Conservation (phyloP, 2,888 invertebrate species). For the Syrista parreyssii region DNA sequence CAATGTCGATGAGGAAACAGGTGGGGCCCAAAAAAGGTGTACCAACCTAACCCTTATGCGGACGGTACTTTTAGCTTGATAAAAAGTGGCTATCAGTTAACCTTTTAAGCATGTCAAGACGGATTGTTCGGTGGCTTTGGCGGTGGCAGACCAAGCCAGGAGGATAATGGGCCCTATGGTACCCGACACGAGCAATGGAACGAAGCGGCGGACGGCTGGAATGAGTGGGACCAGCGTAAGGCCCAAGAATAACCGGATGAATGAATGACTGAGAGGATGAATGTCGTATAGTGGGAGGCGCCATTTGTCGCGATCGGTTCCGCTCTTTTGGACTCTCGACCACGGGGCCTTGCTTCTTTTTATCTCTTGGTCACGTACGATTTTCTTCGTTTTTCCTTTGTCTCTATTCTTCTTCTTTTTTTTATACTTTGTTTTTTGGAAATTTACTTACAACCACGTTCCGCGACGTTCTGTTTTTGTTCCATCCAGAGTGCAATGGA, state of each 20-base stretch:
- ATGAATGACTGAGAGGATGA: slow-evolving; percentile 15
- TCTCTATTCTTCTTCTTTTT: not conserved
- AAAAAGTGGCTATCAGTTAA: slow-evolving; percentile 55
- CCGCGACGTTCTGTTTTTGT: not conserved
- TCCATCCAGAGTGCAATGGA: not conserved
- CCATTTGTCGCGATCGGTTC: slow-evolving; percentile 44
- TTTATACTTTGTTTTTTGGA: not conserved
- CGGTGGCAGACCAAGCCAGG: slow-evolving; percentile 27
- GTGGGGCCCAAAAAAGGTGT: slow-evolving; percentile 20
- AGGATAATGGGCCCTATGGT: slow-evolving; percentile 22
- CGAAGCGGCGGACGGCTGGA: not conserved
- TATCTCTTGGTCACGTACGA: slow-evolving; percentile 21
- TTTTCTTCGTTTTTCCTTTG: slow-evolving; percentile 6
- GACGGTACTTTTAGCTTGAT: slow-evolving; percentile 36
- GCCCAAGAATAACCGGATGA: not conserved
- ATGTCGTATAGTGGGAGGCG: slow-evolving; percentile 21
- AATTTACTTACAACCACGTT: not conserved
- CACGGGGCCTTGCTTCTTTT: not conserved
- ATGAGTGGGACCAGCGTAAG: not conserved
- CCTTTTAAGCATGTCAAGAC: slow-evolving; percentile 44
- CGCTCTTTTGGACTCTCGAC: slow-evolving; percentile 29
- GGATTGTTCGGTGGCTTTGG: slow-evolving; percentile 33
- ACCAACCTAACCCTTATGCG: slow-evolving; percentile 8
- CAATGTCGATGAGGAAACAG: slow-evolving; percentile 35
- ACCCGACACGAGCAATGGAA: not conserved